Base-by-base conservation (phyloP, 2,113 vertebrate genomes). In the Pollachius pollachius region DNA sequence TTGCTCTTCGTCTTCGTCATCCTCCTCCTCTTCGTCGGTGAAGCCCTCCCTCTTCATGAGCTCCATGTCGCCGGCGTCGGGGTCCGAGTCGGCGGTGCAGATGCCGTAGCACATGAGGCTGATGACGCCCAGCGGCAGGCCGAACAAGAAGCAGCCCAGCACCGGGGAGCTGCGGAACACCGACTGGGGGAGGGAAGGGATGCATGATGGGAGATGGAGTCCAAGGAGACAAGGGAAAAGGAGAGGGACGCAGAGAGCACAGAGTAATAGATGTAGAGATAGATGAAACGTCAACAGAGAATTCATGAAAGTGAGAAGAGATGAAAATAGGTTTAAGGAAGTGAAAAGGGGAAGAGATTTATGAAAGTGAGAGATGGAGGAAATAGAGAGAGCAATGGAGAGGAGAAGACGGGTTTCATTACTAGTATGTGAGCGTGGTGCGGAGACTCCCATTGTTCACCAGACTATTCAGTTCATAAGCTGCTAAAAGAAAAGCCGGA, bases 41-140 rank as follows among this genome's bases (percentile, higher is more conserved):
- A 79, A 90, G 3, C 74, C 83, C 57, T 96, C 96, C 69, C 87
- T 92, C 87, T 91, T 95, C 56, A 88, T 82, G 15, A 89, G 62
- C 59, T 97, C 95, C 0, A 85, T 52, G 65, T 94, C 94, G 1
- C 94, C 93, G 0, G 88, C 74, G 0, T 92, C 90, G 63, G 95
- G 95, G 5, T 97, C 95, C 0, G 95, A 84, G 77, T 98, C 96
- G 0, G 96, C 96, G 0, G 94, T 97, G 89, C 95, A 99, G 92
- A 99, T 98, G 74, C 97, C 96, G 0, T 99, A 99, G 84, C 97
- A 99, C 97, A 99, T 98, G 86, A 99, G 94, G 78, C 97, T 99
- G 88, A 99, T 98, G 81, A 99, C 95, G 7, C 96, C 97, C 87
- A 99, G 88, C 8, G 97, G 97, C 58, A 99, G 91, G 61, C 97